phyloP scores from a whole-genome alignment of 1,140 invertebrate genomes.

The Halictus rubicundus region DNA sequence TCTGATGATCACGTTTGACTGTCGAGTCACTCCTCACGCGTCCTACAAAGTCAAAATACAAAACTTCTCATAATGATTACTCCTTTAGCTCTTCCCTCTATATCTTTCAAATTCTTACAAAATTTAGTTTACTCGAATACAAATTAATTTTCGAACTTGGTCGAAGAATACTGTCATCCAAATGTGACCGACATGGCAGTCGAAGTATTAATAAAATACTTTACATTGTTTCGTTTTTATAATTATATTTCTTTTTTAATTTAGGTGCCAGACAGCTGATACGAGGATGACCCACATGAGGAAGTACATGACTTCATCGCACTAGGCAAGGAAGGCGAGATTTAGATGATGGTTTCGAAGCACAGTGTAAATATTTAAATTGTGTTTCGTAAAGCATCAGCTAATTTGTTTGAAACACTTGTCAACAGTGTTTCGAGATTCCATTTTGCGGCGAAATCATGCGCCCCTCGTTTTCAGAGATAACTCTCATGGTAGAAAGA shows the following conservation, averaged over 20 bases:
- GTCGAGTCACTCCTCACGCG: too few species aligned
- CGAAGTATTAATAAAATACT: neutral
- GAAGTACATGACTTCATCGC: conserved; percentile 47
- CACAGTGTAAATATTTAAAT: neutral
- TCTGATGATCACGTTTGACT: too few species aligned
- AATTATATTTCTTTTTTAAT: neutral
- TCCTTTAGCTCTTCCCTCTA: too few species aligned
- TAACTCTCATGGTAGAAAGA: conserved; percentile 5
- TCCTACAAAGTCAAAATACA: too few species aligned
- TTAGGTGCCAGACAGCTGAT: conserved; percentile 77
- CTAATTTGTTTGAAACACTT: neutral
- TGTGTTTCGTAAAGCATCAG: conserved; percentile 1
- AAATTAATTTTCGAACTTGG: too few species aligned
- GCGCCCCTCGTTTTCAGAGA: neutral
- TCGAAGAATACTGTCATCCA: too few species aligned
- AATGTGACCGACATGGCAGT: too few species aligned
- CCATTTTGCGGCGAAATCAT: conserved; percentile 12
- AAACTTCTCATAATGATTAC: too few species aligned
- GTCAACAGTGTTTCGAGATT: neutral
- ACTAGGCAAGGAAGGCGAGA: conserved; percentile 37
- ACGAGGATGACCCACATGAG: conserved; percentile 58
- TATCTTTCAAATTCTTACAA: too few species aligned
- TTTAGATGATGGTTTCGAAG: conserved; percentile 23
- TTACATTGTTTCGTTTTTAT: neutral
- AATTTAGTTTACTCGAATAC: too few species aligned